These are phyloP conservation scores for Synergus umbraculus DNA, from an alignment of 2,888 invertebrate genomes.

Conservation along the genomic window DNA sequence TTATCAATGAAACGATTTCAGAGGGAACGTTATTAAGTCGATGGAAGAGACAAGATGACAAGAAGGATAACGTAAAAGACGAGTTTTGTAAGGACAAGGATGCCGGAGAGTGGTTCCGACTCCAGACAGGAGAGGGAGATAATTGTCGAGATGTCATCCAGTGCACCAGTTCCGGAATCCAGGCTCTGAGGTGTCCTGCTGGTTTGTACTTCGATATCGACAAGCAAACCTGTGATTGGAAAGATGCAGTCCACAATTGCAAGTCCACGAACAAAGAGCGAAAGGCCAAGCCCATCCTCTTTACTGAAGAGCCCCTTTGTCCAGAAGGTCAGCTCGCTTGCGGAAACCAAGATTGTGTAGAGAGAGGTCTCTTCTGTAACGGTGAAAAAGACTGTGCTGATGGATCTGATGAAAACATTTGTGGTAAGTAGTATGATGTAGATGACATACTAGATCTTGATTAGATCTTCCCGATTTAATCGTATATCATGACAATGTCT, in stretches of 20 bases:
- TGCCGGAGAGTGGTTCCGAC: constrained; percentile 96
- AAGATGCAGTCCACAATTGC: constrained; percentile 95
- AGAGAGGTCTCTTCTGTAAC: constrained; percentile 94
- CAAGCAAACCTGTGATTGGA: constrained; percentile 97
- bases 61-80: constrained; percentile 92
- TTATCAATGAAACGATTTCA: constrained; percentile 64
- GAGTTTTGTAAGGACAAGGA: constrained; percentile 96
- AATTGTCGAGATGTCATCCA: constrained; percentile 97
- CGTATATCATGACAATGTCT: background rate
- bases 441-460: background rate
- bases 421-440: constrained; percentile 83
- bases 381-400: constrained; percentile 93
- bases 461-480: background rate
- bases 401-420: constrained; percentile 93
- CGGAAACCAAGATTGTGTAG: constrained; percentile 91
- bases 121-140: constrained; percentile 93
- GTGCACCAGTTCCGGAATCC: constrained; percentile 95
- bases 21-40: constrained; percentile 79
- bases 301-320: constrained; percentile 94
- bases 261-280: constrained; percentile 93
- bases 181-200: constrained; percentile 95
- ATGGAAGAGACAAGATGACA: constrained; percentile 85
- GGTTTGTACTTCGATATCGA: constrained; percentile 96
- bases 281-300: constrained; percentile 90
- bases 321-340: constrained; percentile 92